phyloP scores from a whole-genome alignment of 2,113 vertebrate species.

The Antechinus flavipes region DNA sequence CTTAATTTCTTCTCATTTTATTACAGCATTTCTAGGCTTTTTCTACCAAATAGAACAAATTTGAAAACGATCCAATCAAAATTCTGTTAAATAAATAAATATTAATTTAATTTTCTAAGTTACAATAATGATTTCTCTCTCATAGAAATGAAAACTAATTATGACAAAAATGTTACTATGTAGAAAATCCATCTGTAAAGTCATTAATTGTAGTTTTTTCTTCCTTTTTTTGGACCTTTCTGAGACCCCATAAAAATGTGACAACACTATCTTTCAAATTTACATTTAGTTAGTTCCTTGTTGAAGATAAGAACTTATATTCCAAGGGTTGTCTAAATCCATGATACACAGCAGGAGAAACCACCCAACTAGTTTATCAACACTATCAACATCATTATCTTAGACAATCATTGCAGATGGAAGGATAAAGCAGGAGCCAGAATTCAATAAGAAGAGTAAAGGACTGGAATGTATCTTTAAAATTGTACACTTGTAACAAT shows the following conservation, averaged over 20 bases:
- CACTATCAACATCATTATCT: background rate
- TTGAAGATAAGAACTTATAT: background rate
- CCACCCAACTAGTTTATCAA: background rate
- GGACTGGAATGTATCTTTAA: background rate
- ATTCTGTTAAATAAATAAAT: conserved; percentile 2
- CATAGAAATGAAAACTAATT: background rate
- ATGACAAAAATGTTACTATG: background rate
- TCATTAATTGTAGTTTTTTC: background rate
- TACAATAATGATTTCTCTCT: background rate
- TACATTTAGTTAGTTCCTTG: background rate
- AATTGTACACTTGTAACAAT: background rate
- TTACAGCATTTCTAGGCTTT: background rate
- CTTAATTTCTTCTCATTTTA: background rate
- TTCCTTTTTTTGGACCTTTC: background rate
- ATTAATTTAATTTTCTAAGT: conserved; percentile 7
- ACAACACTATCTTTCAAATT: background rate
- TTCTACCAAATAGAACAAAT: background rate
- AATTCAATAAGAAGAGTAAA: background rate
- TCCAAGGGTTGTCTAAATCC: background rate
- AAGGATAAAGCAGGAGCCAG: background rate
- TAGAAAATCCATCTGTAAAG: background rate
- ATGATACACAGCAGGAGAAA: background rate
- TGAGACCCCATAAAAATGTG: conserved; percentile 1
- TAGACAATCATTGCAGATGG: background rate
- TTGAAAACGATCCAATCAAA: background rate